Percentiles rank a stretch among this genome's conserved stretches.
Evolutionary conservation across 2,888 invertebrate genomes (phyloP).

Genomic region (Altica lythri): DNA sequence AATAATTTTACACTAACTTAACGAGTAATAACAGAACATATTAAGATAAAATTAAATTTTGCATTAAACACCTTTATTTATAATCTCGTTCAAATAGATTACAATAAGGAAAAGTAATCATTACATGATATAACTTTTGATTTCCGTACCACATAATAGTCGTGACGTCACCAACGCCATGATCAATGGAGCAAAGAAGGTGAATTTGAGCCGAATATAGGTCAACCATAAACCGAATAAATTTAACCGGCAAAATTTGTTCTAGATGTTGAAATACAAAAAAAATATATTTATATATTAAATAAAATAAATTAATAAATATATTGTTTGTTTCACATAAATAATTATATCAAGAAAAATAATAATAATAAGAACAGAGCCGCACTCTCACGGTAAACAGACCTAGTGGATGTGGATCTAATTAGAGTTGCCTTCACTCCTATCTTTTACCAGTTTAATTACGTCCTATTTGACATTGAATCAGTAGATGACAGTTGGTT

Average conservation of each 20-base stretch:
- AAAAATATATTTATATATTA: too few relatives aligned
- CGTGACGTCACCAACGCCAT: constrained; percentile 26
- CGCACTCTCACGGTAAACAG: neutral
- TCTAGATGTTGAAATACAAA: neutral
- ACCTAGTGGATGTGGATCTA: too few relatives aligned
- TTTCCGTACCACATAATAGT: constrained; percentile 22
- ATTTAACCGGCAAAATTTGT: too few relatives aligned
- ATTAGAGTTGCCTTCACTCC: constrained; percentile 18
- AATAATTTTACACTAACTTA: too few relatives aligned
- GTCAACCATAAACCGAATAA: constrained; percentile 20
- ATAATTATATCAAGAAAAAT: neutral
- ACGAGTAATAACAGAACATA: too few relatives aligned
- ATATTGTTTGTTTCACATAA: too few relatives aligned
- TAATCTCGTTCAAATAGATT: too few relatives aligned
- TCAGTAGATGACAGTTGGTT: constrained; percentile 14
- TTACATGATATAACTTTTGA: constrained; percentile 22
- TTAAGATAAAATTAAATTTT: too few relatives aligned
- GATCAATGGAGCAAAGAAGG: constrained; percentile 31
- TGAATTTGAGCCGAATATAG: constrained; percentile 23
- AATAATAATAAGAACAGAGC: neutral
- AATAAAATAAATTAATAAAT: too few relatives aligned
- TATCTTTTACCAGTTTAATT: constrained; percentile 25
- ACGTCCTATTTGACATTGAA: constrained; percentile 28
- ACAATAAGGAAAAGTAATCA: neutral
- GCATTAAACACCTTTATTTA: too few relatives aligned